Base-by-base conservation (phyloP, 2,888 invertebrate species). In the Azorinus chamasolen region DNA sequence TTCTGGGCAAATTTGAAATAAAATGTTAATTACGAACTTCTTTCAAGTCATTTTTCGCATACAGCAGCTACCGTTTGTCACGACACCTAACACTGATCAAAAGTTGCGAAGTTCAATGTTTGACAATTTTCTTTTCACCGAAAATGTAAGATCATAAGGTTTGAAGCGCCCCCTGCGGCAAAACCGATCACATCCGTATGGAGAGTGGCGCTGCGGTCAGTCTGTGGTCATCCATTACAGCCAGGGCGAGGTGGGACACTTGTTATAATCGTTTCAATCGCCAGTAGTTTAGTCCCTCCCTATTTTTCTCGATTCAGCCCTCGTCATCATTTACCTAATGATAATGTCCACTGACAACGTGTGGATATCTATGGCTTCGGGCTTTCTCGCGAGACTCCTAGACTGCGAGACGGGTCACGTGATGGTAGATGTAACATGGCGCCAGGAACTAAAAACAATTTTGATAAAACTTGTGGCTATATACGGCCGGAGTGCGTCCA, bases 401-500 rank as follows among this genome's bases (percentile, higher is more conserved):
- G 53, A 50, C 50, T 53, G 32, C 32, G 32, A 32, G 32, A 32
- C 32, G 32, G 32, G 32, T 32, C 32, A 32, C 10, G 32, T 32
- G 32, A 32, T 10, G 32, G 4, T 32, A 32, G 32, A 32, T 32
- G 32, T 32, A 32, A 32, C 32, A n/a, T 55, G 55, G 55, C 55
- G 55, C 55, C 55, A 55, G 22, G 8, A 27, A 59, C 55, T 61
- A 54, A 32, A 66, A 73, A 73, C 65, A 61, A 55, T 66, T 73
- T 75, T 64, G 59, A 68, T 63, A 68, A 73, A 73, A 72, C 58
- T 64, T 72, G 72, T 78, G 63, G 63, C 43, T 50, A 24, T 20
- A 53, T 51, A 63, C 63, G 71, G 58, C 43, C 77, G 64, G 37
- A 41, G 63, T 64, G 66, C 63, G 63, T 59, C 50, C 66, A 77